These are phyloP conservation scores for Chelonus formosanus DNA, from an alignment of 2,888 invertebrate species.

Conservation along the genomic window DNA sequence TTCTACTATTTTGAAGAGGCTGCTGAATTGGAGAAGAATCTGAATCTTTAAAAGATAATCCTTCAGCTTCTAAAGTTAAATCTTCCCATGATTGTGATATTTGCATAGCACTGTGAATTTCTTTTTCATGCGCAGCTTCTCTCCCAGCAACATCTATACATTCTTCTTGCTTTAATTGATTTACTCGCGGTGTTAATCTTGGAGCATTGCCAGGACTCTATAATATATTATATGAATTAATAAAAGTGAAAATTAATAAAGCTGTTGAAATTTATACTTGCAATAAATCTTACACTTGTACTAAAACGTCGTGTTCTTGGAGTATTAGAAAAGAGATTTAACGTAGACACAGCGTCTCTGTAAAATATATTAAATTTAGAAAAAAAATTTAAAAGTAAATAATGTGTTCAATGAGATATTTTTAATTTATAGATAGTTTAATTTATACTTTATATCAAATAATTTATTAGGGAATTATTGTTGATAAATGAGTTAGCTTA, in stretches of 20 bases:
- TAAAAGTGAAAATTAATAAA: slow-evolving; percentile 7
- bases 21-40: slow-evolving; percentile 56
- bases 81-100: slow-evolving; percentile 97
- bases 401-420: no score
- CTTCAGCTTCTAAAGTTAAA: slow-evolving; percentile 76
- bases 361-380: slow-evolving; percentile 52
- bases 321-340: slow-evolving; percentile 76
- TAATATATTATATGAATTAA: slow-evolving; percentile 35
- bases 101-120: slow-evolving; percentile 90
- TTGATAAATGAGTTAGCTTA: no score
- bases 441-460: no score
- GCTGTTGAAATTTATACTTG: slow-evolving; percentile 9
- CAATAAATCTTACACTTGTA: slow-evolving; percentile 75
- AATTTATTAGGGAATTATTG: no score
- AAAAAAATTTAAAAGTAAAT: no score
- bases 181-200: slow-evolving; percentile 83
- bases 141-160: slow-evolving; percentile 84
- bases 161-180: slow-evolving; percentile 88
- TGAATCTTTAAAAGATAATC: slow-evolving; percentile 64
- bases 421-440: no score
- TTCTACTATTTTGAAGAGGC: slow-evolving; percentile 52
- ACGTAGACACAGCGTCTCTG: slow-evolving; percentile 75
- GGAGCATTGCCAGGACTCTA: slow-evolving; percentile 68
- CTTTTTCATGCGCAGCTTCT: slow-evolving; percentile 91
- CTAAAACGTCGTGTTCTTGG: slow-evolving; percentile 86